Percentiles rank a stretch among this genome's conserved stretches.
phyloP scores from a whole-genome alignment of 2,888 invertebrate genomes.

The Tromatobia lineatoria region DNA sequence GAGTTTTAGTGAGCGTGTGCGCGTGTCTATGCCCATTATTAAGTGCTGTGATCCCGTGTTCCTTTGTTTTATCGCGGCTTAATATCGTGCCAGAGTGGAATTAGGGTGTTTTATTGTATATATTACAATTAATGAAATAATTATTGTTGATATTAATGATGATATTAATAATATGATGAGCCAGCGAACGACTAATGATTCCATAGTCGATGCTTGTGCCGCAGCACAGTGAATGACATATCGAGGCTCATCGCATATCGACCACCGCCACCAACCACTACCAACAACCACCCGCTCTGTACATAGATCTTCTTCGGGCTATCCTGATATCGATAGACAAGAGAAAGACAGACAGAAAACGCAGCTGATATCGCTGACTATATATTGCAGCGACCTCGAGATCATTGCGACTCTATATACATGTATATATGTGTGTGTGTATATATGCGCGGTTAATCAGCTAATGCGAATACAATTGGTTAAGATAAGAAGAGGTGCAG shows the following conservation, averaged over 20 bases:
- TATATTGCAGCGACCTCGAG: conserved; percentile 29
- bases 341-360: conserved; percentile 15
- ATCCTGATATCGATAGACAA: conserved; percentile 45
- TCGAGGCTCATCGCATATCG: conserved; percentile 77
- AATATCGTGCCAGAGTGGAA: background rate
- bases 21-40: conserved; percentile 2
- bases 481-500: background rate
- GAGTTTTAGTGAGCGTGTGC: background rate
- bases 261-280: conserved; percentile 66
- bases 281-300: conserved; percentile 38
- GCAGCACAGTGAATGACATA: conserved; percentile 73
- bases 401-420: conserved; percentile 2
- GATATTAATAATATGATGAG: background rate
- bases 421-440: background rate
- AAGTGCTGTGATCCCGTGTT: conserved; percentile 15
- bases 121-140: background rate
- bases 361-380: conserved; percentile 24
- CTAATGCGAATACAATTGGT: conserved; percentile 16
- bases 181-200: background rate
- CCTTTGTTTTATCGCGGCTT: background rate
- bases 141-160: background rate
- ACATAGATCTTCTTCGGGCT: conserved; percentile 51
- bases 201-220: conserved; percentile 17
- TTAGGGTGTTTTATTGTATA: background rate
- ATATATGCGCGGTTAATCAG: background rate